Base-by-base conservation (phyloP, 2,113 vertebrate genomes). In the Turdus rufiventris region DNA sequence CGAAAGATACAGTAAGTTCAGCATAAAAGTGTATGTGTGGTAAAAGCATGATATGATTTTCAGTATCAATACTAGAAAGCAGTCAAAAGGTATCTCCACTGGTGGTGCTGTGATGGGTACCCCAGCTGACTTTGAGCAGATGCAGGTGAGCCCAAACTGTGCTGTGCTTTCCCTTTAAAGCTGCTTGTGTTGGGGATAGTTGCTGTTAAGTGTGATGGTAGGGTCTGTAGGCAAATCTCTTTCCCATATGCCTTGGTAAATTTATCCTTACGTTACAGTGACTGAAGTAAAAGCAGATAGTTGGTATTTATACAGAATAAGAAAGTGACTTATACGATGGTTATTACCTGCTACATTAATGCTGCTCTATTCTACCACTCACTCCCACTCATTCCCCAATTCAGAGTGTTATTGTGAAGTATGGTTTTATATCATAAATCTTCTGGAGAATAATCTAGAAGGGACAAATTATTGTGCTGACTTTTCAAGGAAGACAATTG, bases 131-230 rank as follows among this genome's bases (percentile, higher is more conserved):
- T 74, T 66, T 47, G 20, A 38, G 40, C 24, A 78, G 31, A 2
- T 47, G 11, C 6, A 43, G 4, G 3, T 34, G 29, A 82, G 7
- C 24, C 8, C 18, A 33, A 8, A 8, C 47, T 63, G 20, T 28
- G 25, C 48, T 40, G 7, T 38, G 15, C 10, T 34, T 56, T 19
- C 3, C 5, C 6, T 58, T 43, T n/a, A 33, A 16, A 80, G 19
- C 8, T 7, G 2, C 0, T n/a, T 48, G 4, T 0, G 6, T 6
- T 2, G 0, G 19, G 9, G 12, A 28, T 67, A 10, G 6, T 26
- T 82, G 29, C 31, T 60, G 24, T 57, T 63, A 45, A 20, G 13
- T 9, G 2, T 19, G 14, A 24, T 61, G 29, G 42, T 14, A 50
- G 3, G 2, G 7, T 57, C 58, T 65, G 13, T 17, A 57, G 62